A percentile compares a stretch with the other conserved stretches of the same genome.
These are phyloP conservation scores for Morelia viridis DNA, from an alignment of 2,797 vertebrate genomes.

Conservation along the genomic window DNA sequence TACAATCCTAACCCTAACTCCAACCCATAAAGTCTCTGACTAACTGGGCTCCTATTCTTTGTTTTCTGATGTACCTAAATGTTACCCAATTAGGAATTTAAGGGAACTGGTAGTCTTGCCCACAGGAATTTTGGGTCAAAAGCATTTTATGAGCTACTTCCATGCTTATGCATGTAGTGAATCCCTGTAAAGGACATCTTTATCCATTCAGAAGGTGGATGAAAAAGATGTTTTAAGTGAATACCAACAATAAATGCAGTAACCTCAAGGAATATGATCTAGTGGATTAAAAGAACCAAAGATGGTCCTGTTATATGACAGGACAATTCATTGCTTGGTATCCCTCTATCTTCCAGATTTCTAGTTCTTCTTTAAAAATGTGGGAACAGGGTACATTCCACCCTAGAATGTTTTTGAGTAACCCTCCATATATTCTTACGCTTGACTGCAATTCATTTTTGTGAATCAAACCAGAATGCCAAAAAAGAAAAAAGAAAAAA, in stretches of 20 bases:
- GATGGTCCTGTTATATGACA: not conserved
- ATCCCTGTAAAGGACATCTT: not conserved
- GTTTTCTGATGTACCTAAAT: not conserved
- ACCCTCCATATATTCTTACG: not conserved
- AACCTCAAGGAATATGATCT: not conserved
- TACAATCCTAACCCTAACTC: too few relatives aligned
- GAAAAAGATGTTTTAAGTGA: not conserved
- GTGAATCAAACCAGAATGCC: not conserved
- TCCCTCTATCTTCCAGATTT: not conserved
- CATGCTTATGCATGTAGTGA: not conserved
- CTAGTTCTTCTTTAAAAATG: too few relatives aligned
- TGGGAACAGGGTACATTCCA: too few relatives aligned
- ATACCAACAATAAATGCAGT: not conserved
- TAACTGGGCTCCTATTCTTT: not conserved
- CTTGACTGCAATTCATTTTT: not conserved
- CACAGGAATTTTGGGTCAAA: not conserved
- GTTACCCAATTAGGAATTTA: not conserved
- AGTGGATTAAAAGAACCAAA: not conserved
- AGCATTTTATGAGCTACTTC: not conserved
- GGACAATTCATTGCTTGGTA: not conserved
- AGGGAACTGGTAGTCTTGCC: not conserved
- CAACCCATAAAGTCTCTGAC: not conserved
- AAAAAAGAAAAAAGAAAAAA: not conserved
- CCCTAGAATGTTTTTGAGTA: not conserved
- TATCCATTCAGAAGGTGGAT: not conserved